These are phyloP conservation scores for Dolichopus griseipennis DNA, from an alignment of 2,888 invertebrate genomes.

Conservation along the genomic window DNA sequence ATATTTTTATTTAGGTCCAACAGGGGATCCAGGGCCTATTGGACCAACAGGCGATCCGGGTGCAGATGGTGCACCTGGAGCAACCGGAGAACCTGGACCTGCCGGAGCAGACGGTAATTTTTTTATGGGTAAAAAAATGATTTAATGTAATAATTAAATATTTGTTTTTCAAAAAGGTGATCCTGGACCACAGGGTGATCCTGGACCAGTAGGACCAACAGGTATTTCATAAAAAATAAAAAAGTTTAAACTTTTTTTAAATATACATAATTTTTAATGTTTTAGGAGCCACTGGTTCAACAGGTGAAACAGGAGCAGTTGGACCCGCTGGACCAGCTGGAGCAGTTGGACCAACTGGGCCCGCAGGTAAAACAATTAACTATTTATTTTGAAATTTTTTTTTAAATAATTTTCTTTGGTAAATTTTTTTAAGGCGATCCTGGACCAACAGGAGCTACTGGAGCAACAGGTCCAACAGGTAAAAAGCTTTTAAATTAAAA, in stretches of 20 bases:
- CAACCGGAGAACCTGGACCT: neutral
- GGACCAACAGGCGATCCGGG: neutral
- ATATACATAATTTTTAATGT: neutral
- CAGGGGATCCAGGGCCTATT: neutral
- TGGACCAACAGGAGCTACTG: neutral
- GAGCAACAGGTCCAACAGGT: slow-evolving; percentile 16
- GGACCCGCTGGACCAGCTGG: slow-evolving; percentile 13
- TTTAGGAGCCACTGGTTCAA: slow-evolving; percentile 28
- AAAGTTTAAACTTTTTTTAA: no score
- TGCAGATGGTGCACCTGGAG: neutral
- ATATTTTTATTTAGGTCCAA: neutral
- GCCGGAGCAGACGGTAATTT: neutral
- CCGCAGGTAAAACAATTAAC: neutral
- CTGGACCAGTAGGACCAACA: slow-evolving; percentile 50
- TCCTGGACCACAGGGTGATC: slow-evolving; percentile 48
- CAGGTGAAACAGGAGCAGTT: slow-evolving; percentile 13
- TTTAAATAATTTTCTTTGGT: no score
- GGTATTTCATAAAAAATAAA: neutral
- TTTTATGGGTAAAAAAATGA: no score
- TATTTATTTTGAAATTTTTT: no score
- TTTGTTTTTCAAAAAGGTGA: slow-evolving; percentile 9
- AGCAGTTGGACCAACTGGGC: neutral
- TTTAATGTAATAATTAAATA: no score
- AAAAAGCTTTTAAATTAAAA: neutral
- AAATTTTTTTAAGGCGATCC: no score